phyloP scores from a whole-genome alignment of 2,797 vertebrate genomes.

The Cynodonichthys magdalenae region DNA sequence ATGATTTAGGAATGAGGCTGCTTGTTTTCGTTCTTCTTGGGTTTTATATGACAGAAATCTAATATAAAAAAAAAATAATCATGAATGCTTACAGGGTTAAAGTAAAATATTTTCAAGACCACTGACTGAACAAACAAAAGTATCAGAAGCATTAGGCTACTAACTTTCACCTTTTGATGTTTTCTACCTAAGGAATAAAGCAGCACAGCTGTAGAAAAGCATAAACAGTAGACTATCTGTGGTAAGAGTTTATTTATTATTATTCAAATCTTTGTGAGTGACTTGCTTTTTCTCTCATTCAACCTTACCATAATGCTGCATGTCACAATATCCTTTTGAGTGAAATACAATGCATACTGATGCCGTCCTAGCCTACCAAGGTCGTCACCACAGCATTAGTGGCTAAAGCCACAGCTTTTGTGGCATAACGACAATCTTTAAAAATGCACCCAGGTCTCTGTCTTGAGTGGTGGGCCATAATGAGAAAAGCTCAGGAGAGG shows the following conservation, averaged over 20 bases:
- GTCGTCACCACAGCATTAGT: constrained; percentile 46
- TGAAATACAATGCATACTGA: constrained; percentile 67
- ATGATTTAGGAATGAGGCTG: neutral
- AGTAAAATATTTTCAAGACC: neutral
- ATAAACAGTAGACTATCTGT: constrained; percentile 4
- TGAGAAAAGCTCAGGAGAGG: constrained; percentile 65
- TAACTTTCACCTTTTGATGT: neutral
- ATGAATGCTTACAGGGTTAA: neutral
- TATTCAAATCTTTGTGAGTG: constrained; percentile 36
- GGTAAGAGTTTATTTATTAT: constrained; percentile 26
- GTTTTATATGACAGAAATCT: neutral
- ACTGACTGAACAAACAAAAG: neutral
- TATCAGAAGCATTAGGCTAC: constrained; percentile 11
- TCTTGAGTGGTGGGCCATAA: constrained; percentile 57
- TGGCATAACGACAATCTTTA: constrained; percentile 66
- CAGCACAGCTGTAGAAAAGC: constrained; percentile 6
- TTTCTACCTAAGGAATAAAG: constrained; percentile 17
- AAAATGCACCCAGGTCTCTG: constrained; percentile 68
- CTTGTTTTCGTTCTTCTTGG: neutral
- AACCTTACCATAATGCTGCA: constrained; percentile 25
- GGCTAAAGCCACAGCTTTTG: constrained; percentile 67
- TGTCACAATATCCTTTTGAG: constrained; percentile 47
- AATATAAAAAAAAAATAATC: neutral
- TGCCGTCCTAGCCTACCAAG: constrained; percentile 56
- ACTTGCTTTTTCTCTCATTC: constrained; percentile 42